A percentile compares a stretch with the other conserved stretches of the same genome.
These are phyloP conservation scores for Cephus cinctus DNA, from an alignment of 1,140 invertebrate genomes.

Conservation along the genomic window DNA sequence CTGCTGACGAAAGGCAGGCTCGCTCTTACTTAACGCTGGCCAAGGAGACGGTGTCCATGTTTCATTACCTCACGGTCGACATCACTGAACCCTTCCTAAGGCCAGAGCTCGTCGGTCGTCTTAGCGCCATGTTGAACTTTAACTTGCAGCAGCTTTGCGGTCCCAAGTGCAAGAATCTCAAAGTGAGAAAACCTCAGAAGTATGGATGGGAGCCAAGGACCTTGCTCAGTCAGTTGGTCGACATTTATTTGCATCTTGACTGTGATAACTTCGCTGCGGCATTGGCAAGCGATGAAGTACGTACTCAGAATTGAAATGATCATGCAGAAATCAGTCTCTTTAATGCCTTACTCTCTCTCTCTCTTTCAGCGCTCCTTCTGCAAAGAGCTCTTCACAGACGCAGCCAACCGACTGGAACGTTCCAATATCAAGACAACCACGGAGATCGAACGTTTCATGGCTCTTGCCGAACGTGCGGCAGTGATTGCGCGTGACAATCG, in stretches of 20 bases:
- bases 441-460: constrained; percentile 82
- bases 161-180: constrained; percentile 95
- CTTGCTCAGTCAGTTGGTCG: constrained; percentile 86
- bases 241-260: constrained; percentile 96
- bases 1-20: constrained; percentile 91
- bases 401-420: constrained; percentile 76
- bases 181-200: constrained; percentile 92
- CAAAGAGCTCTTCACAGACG: constrained; percentile 89
- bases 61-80: constrained; percentile 93
- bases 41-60: constrained; percentile 96
- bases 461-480: constrained; percentile 77
- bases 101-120: constrained; percentile 86
- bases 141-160: constrained; percentile 97
- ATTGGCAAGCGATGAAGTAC: constrained; percentile 84
- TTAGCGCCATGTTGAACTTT: constrained; percentile 98
- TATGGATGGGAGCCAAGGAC: constrained; percentile 96
- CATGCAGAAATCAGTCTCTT: constrained; percentile 12
- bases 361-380: constrained; percentile 83
- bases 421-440: constrained; percentile 78
- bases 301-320: constrained; percentile 14
- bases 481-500: constrained; percentile 80
- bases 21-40: constrained; percentile 93
- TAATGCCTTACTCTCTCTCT: constrained; percentile 27
- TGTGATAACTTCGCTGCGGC: constrained; percentile 87
- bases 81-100: constrained; percentile 93